Percentiles rank a stretch among this genome's conserved stretches.
Conservation (phyloP, 2,797 vertebrate genomes). For the Sphaeramia orbicularis region DNA sequence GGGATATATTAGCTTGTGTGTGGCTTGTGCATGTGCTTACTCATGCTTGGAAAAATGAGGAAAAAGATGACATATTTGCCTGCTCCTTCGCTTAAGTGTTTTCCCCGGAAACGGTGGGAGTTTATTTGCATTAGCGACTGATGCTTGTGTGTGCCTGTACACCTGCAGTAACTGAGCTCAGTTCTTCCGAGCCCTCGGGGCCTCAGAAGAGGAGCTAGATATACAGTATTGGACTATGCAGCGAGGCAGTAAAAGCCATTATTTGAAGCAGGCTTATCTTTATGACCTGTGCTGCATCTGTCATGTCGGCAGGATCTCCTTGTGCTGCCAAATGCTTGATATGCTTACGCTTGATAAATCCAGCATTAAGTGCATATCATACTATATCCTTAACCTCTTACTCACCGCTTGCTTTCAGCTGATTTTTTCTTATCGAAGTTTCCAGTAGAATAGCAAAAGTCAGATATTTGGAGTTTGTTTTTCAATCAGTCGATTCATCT, state of each 20-base stretch:
- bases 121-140: constrained; percentile 17
- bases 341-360: constrained; percentile 12
- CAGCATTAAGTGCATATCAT: neutral
- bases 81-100: constrained; percentile 12
- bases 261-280: constrained; percentile 35
- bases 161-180: constrained; percentile 17
- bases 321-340: neutral
- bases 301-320: constrained; percentile 23
- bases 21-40: neutral
- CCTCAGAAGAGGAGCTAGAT: neutral
- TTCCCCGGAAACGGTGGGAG: neutral
- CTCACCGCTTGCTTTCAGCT: too few species aligned
- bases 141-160: neutral
- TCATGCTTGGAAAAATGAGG: neutral
- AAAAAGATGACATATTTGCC: constrained; percentile 9
- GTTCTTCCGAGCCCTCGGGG: neutral
- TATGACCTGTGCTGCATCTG: constrained; percentile 10
- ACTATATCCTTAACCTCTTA: neutral
- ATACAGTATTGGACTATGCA: constrained; percentile 2
- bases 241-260: constrained; percentile 14
- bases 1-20: neutral
- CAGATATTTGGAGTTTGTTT: too few species aligned
- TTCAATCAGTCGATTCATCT: too few species aligned
- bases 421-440: too few species aligned
- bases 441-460: too few species aligned